Percentiles rank a stretch among this genome's conserved stretches.
These are phyloP conservation scores for Eristalinus aeneus DNA, from an alignment of 2,888 invertebrate genomes.

Conservation along the genomic window DNA sequence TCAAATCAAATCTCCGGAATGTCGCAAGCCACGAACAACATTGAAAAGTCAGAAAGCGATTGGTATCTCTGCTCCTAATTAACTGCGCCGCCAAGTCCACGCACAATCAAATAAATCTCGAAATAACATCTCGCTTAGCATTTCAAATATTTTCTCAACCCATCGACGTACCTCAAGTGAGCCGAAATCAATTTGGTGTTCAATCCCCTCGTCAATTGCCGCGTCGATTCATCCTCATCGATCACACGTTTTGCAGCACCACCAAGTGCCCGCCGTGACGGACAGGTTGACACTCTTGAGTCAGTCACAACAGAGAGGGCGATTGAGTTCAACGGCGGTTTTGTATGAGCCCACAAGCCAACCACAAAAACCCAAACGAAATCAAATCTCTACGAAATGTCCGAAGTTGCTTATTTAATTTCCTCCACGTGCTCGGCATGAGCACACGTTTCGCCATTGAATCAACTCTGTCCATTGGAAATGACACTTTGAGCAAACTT, in stretches of 20 bases:
- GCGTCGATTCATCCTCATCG: neutral
- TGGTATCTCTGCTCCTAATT: neutral
- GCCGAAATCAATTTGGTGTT: neutral
- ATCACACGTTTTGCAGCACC: neutral
- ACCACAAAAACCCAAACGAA: neutral
- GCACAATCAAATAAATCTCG: neutral
- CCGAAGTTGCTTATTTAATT: constrained; percentile 5
- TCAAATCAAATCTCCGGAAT: neutral
- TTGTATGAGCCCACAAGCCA: neutral
- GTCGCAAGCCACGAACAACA: neutral
- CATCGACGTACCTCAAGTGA: neutral
- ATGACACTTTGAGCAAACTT: neutral
- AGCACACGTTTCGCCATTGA: constrained; percentile 3
- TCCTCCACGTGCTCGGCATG: constrained; percentile 9
- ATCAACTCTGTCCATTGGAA: neutral
- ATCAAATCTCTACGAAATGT: neutral
- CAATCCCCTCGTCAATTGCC: neutral
- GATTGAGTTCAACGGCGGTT: constrained; percentile 26
- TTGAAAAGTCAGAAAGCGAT: neutral
- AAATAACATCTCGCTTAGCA: neutral
- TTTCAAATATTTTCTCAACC: neutral
- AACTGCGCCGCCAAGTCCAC: neutral
- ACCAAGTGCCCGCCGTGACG: neutral
- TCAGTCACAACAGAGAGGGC: neutral
- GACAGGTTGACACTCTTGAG: neutral